Conservation (phyloP, 2,797 vertebrate genomes). For the Onychomys leucogaster region DNA sequence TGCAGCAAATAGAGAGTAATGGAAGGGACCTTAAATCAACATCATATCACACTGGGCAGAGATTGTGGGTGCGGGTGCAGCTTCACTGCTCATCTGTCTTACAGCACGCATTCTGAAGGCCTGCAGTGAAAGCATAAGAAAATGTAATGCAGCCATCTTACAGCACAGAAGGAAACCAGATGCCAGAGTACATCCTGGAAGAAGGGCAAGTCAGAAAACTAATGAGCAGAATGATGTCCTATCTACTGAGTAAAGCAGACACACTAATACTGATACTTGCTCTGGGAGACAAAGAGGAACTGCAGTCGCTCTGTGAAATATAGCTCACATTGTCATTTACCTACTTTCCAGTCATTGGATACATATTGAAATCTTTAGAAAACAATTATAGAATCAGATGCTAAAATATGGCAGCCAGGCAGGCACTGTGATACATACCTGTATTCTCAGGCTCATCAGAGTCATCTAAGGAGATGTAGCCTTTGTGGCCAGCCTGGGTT, state of each 20-base stretch:
- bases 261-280: background rate
- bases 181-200: background rate
- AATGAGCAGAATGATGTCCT: background rate
- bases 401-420: background rate
- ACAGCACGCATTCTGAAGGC: background rate
- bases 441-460: background rate
- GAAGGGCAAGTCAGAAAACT: constrained; percentile 43
- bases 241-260: background rate
- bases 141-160: background rate
- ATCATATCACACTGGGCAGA: background rate
- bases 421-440: no score
- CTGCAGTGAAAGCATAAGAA: constrained; percentile 26
- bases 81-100: background rate
- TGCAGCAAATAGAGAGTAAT: background rate
- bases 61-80: background rate
- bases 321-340: background rate
- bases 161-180: background rate
- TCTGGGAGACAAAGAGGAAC: background rate
- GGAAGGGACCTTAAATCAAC: background rate
- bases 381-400: background rate
- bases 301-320: background rate
- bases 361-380: background rate
- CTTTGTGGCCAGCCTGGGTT: background rate
- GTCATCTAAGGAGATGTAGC: background rate
- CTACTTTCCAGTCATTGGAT: background rate